These are phyloP conservation scores for Eucera pruinosa DNA, from an alignment of 2,888 invertebrate species.

Conservation along the genomic window DNA sequence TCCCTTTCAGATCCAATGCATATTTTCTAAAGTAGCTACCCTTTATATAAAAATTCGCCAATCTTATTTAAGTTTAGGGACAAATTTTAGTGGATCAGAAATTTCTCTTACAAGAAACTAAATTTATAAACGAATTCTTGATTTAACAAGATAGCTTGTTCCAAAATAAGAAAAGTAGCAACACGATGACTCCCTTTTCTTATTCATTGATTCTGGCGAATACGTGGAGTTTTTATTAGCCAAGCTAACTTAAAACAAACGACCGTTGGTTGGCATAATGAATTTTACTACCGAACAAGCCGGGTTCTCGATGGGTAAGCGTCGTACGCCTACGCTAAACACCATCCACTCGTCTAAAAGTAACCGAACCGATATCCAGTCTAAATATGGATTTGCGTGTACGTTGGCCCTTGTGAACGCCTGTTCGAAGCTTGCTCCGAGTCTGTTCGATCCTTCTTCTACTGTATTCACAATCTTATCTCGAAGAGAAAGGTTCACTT, in stretches of 20 bases:
- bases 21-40: no score
- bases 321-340: conserved; percentile 39
- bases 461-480: background rate
- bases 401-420: conserved; percentile 30
- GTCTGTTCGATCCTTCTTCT: background rate
- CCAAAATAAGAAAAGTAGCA: background rate
- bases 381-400: conserved; percentile 60
- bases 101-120: background rate
- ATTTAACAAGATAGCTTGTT: background rate
- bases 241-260: background rate
- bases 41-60: no score
- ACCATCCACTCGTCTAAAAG: conserved; percentile 49
- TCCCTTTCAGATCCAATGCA: no score
- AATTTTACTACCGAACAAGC: conserved; percentile 34
- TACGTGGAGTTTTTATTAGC: conserved; percentile 1
- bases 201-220: conserved; percentile 3
- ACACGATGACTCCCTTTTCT: background rate
- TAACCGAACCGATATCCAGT: conserved; percentile 48
- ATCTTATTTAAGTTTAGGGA: no score
- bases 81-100: no score
- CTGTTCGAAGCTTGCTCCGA: conserved; percentile 10
- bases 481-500: conserved; percentile 7
- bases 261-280: conserved; percentile 6
- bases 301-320: conserved; percentile 31
- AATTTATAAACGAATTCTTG: background rate